Conservation (phyloP, 2,888 invertebrate genomes). For the Platycnemis pennipes region DNA sequence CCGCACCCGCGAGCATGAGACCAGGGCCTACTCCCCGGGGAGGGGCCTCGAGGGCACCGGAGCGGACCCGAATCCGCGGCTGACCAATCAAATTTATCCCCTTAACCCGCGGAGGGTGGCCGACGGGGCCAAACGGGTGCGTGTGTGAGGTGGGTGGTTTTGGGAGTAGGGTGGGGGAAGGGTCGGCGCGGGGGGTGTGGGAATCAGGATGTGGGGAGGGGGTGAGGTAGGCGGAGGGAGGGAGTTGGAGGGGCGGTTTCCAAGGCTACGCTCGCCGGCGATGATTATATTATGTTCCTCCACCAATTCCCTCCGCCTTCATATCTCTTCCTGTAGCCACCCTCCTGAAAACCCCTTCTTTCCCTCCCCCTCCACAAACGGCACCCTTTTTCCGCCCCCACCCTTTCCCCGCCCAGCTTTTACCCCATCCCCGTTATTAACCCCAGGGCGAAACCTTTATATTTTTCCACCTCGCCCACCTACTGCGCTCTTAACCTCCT, state of each 20-base stretch:
- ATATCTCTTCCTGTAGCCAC: not conserved
- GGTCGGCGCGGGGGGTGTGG: not conserved
- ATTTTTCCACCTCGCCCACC: not conserved
- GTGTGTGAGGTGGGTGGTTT: not conserved
- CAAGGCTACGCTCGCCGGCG: constrained; percentile 39
- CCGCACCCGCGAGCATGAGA: not conserved
- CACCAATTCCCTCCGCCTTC: not conserved
- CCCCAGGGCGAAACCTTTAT: not conserved
- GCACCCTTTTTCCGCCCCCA: not conserved
- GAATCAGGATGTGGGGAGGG: not conserved
- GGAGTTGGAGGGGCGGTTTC: not conserved
- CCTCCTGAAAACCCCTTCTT: not conserved
- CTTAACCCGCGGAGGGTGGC: not conserved
- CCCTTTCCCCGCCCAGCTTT: not conserved
- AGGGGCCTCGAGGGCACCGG: not conserved
- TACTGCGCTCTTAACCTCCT: not conserved
- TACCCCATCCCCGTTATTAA: constrained; percentile 32
- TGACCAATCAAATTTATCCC: constrained; percentile 36
- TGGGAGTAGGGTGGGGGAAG: not conserved
- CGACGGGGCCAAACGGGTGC: not conserved
- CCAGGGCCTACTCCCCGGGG: not conserved
- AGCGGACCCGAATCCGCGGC: constrained; percentile 43
- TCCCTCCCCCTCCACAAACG: not conserved
- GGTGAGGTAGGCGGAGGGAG: not conserved
- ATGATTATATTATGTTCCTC: constrained; percentile 48